Base-by-base conservation (phyloP, 2,888 invertebrate species). In the Nomada ruficornis region DNA sequence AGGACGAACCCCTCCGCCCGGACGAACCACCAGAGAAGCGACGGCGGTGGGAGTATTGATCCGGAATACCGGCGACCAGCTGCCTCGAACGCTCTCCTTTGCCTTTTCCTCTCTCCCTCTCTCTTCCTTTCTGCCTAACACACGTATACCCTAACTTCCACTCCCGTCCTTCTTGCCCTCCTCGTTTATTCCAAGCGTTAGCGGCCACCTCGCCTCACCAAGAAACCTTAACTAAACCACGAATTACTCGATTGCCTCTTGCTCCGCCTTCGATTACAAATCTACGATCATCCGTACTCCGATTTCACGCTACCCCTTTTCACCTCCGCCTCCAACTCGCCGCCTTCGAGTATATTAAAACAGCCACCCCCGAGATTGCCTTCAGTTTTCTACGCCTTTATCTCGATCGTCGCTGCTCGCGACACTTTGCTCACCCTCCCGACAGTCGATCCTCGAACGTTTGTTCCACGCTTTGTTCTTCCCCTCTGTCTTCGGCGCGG, bases 11-110 rank as follows among this genome's bases (percentile, higher is more conserved):
- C 78, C 29, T 29, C 79, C 86, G 85, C 47, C 47, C 10, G 47
- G 78, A 84, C 77, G 71, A 83, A 85, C 80, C 86, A 77, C 86
- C 81, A 88, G 89, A 88, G 89, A 78, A 88, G 87, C 83, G 74
- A 79, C 82, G 84, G 65, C 85, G 88, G 92, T 91, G 91, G 92
- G 93, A 93, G 93, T 93, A 93, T 93, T 93, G 93, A 93, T 93
- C 93, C 93, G 92, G 89, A 92, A 92, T 92, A 91, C 89, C 91
- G 91, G 90, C 92, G 89, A 90, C 89, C 90, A 89, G 90, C 89
- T 89, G 89, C 90, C 90, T 89, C 87, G 89, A 90, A 89, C 89
- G 80, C 88, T 89, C 88, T 89, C 89, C 90, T 90, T 89, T 89
- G 78, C 80, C 83, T 82, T 77, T 80, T 55, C 73, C 76, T 55